These are phyloP conservation scores for Drosophila austrosaltans DNA, from an alignment of 2,888 invertebrate species.

Conservation along the genomic window DNA sequence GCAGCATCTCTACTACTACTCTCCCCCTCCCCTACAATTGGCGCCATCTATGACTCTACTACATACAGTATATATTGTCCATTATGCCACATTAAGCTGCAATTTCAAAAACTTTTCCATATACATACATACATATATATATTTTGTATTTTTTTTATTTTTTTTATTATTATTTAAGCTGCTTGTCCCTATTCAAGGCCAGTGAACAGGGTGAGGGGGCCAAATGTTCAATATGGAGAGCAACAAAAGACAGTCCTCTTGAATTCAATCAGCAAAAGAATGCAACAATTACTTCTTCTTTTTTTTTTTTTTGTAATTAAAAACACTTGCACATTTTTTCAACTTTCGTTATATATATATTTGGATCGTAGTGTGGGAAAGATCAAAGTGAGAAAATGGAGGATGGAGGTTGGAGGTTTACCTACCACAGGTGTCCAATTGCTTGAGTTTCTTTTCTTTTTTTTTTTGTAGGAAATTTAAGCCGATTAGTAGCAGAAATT, in stretches of 20 bases:
- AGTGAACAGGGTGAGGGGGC: not conserved
- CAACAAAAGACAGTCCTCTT: slow-evolving; percentile 7
- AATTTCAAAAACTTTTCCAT: slow-evolving; percentile 17
- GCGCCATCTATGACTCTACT: not conserved
- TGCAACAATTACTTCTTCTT: slow-evolving; percentile 10
- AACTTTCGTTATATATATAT: not conserved
- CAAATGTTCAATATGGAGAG: not conserved
- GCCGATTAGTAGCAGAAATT: slow-evolving; percentile 66
- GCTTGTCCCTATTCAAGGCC: slow-evolving; percentile 39
- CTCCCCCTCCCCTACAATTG: not conserved
- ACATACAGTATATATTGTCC: not conserved
- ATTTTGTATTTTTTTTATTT: not conserved
- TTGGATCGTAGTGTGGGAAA: slow-evolving; percentile 11
- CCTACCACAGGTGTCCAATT: slow-evolving; percentile 46
- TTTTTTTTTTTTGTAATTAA: slow-evolving; percentile 38
- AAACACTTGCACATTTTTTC: slow-evolving; percentile 25
- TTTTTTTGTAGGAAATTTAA: slow-evolving; percentile 52
- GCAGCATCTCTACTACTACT: not conserved
- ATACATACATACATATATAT: not conserved
- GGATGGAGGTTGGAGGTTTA: not conserved
- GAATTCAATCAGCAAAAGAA: slow-evolving; percentile 4
- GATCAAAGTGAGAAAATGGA: slow-evolving; percentile 14
- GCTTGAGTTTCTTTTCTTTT: slow-evolving; percentile 25
- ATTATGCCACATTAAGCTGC: slow-evolving; percentile 12
- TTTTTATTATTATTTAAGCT: slow-evolving; percentile 20